Evolutionary conservation across 2,113 vertebrate species (phyloP).

Genomic region (Tetrax tetrax): DNA sequence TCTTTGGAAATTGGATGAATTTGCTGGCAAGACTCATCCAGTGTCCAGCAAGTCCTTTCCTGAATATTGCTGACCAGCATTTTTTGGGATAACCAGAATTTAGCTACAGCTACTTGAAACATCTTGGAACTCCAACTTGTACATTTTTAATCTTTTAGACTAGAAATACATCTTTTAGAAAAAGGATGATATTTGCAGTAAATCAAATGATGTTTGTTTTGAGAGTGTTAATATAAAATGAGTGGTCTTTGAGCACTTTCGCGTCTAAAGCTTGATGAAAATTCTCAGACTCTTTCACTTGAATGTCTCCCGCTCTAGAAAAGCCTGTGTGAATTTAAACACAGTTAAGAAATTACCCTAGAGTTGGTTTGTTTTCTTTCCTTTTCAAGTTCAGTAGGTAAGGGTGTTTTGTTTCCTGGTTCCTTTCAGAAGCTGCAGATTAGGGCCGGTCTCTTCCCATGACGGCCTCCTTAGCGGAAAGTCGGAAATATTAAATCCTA

Average conservation of each 20-base stretch:
- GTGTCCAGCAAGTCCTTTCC: not conserved
- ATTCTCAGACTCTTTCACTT: not conserved
- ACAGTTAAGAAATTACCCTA: not conserved
- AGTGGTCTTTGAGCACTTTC: not conserved
- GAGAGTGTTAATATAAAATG: not conserved
- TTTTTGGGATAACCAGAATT: not conserved
- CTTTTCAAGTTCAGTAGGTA: not conserved
- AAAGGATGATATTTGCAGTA: not conserved
- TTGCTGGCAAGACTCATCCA: not conserved
- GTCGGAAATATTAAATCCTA: not conserved
- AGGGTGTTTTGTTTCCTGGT: not conserved
- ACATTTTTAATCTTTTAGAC: not conserved
- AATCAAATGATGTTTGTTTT: not conserved
- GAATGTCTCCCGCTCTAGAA: not conserved
- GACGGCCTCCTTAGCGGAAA: not conserved
- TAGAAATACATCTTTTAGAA: not conserved
- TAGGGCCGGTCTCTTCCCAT: not conserved
- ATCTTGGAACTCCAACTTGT: not conserved
- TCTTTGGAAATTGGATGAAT: not conserved
- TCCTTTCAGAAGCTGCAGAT: not conserved
- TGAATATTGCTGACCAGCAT: not conserved
- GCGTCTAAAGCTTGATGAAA: not conserved
- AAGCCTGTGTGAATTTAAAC: not conserved
- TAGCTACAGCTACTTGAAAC: not conserved
- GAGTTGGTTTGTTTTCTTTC: fast-evolving